Percentiles rank a stretch among this genome's conserved stretches.
These are phyloP conservation scores for Dipodomys merriami DNA, from an alignment of 2,113 vertebrate species.

Conservation along the genomic window DNA sequence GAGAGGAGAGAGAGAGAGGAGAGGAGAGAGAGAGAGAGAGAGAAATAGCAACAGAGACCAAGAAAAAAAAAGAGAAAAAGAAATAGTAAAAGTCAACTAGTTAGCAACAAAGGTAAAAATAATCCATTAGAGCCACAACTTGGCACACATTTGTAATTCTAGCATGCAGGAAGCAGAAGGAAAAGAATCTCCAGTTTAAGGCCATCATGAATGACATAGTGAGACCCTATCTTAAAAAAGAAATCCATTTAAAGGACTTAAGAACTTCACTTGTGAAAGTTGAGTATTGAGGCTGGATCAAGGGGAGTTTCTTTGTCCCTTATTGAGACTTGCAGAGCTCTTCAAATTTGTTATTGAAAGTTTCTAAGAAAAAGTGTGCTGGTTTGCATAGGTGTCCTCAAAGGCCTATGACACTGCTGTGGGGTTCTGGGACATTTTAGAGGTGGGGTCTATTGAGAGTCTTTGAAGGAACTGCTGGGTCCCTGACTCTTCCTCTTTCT, in stretches of 20 bases:
- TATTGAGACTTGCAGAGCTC: neutral
- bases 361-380: neutral
- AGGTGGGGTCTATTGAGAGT: neutral
- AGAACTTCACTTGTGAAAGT: neutral
- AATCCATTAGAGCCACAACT: neutral
- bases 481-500: neutral
- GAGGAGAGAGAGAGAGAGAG: too few species aligned
- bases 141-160: neutral
- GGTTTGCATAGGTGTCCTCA: neutral
- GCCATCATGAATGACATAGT: neutral
- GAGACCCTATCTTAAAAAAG: neutral
- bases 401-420: neutral
- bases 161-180: neutral
- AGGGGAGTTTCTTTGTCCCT: neutral
- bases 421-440: neutral
- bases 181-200: neutral
- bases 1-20: too few species aligned
- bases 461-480: neutral
- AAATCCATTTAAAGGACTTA: neutral
- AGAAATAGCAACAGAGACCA: too few species aligned
- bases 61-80: neutral
- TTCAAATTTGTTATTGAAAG: neutral
- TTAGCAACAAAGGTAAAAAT: neutral
- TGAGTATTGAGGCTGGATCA: neutral
- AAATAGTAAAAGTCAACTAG: neutral